Conservation (phyloP, 2,113 vertebrate genomes). For the Prochilodus magdalenae region DNA sequence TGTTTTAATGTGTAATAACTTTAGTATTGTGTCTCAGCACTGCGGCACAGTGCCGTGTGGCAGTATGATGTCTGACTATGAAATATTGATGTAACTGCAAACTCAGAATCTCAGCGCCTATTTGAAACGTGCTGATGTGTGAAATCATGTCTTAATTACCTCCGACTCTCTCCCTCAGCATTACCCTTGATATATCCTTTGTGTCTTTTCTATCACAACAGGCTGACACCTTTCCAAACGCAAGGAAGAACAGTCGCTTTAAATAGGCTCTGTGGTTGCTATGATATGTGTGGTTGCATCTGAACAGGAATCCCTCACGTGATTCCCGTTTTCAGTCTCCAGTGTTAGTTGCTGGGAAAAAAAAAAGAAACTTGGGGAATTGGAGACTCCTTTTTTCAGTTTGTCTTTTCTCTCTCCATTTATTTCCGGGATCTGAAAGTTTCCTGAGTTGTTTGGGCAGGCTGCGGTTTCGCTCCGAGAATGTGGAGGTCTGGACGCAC, state of each 20-base stretch:
- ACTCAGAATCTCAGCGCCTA: slow-evolving; percentile 12
- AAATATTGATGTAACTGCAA: slow-evolving; percentile 22
- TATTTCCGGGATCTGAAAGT: slow-evolving; percentile 16
- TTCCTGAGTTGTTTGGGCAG: slow-evolving; percentile 5
- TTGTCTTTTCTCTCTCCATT: slow-evolving; percentile 1
- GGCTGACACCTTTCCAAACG: slow-evolving; percentile 15
- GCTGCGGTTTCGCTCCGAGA: slow-evolving; percentile 16
- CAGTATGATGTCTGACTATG: slow-evolving; percentile 9
- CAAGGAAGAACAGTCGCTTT: slow-evolving; percentile 15
- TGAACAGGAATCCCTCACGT: neutral
- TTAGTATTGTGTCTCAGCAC: neutral
- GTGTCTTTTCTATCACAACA: slow-evolving; percentile 33
- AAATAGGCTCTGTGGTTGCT: slow-evolving; percentile 17
- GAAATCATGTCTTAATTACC: slow-evolving; percentile 51
- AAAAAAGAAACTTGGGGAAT: slow-evolving; percentile 18
- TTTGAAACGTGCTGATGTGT: slow-evolving; percentile 43
- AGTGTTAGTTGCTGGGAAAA: neutral
- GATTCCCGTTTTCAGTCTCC: slow-evolving; percentile 8
- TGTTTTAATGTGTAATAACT: neutral
- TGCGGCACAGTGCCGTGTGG: neutral
- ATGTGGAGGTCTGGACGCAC: slow-evolving; percentile 33
- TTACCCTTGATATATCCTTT: slow-evolving; percentile 20
- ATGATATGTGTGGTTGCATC: slow-evolving; percentile 3
- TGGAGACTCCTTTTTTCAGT: neutral
- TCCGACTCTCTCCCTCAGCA: slow-evolving; percentile 12